Evolutionary conservation across 2,113 vertebrate species (phyloP), one percentile per base, ranked within the genome.

Genomic region (Bagarius yarrelli): DNA sequence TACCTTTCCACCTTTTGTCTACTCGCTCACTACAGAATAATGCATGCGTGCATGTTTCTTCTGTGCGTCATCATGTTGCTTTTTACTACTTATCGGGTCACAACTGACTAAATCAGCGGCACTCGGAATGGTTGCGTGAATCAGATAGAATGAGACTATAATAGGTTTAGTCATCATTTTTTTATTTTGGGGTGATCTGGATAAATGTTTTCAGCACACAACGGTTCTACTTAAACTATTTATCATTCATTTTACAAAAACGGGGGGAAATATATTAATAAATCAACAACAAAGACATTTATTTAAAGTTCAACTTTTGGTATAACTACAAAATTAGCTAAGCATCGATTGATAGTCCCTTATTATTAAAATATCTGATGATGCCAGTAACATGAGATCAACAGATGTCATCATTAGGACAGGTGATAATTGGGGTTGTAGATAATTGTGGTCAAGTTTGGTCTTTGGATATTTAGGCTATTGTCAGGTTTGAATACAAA

Each of bases 1-100:
- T 52, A 44, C 67, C 78, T 66, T 67, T 59, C 78, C 70, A 75
- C 27, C 60, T 86, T 79, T 76, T 76, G 47, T 59, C 80, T 77
- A 59, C 71, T 69, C 21, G 14, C 66, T 67, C 57, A 64, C 40
- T 56, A n/a, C 32, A 27, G 53, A 64, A 64, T 76, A 70, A 81
- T 82, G 67, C 47, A 79, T 47, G 44, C 55, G 21, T 71, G 73
- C 76, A 47, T 30, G 60, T 76, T 61, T 25, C 56, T 30, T 76
- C 27, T 47, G 19, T 30, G 21, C 53, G 50, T 34, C 50, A 73
- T 55, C 50, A 73, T 13, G 70, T 55, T 14, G 16, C 47, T 52
- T 52, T 71, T 52, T 71, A 52, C 30, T 55, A 76, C 40, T 57
- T 47, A 53, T 57, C 40, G 60, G 63, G 81, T 32, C 53, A 55